These are phyloP conservation scores for Euura saliciscinereae DNA, from an alignment of 1,140 invertebrate species.

Conservation along the genomic window DNA sequence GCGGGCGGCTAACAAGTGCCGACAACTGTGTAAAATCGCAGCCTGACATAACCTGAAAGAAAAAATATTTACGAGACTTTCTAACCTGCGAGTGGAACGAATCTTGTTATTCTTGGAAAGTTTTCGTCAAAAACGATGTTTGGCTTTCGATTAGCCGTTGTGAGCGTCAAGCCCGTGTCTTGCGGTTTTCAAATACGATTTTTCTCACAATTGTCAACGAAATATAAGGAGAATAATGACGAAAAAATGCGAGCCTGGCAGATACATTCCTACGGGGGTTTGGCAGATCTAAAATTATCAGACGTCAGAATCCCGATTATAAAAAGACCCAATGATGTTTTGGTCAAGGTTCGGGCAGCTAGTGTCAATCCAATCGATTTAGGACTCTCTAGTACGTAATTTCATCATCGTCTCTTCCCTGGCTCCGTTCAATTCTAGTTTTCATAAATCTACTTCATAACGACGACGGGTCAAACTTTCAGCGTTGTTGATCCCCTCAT, in stretches of 20 bases:
- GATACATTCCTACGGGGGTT: conserved; percentile 74
- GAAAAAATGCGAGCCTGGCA: conserved; percentile 77
- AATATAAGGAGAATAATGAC: conserved; percentile 23
- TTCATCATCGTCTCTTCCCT: background rate
- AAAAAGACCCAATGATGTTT: conserved; percentile 71
- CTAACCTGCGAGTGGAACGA: too few species aligned
- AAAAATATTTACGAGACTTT: too few species aligned
- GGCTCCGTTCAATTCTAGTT: background rate
- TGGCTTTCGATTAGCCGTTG: background rate
- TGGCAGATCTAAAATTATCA: conserved; percentile 69
- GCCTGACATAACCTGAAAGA: too few species aligned
- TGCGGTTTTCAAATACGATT: conserved; percentile 14
- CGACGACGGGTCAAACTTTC: background rate
- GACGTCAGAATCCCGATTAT: conserved; percentile 72
- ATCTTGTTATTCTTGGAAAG: too few species aligned
- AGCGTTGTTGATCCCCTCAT: too few species aligned
- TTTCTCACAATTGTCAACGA: conserved; percentile 22
- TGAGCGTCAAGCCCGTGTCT: background rate
- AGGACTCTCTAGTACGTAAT: conserved; percentile 75
- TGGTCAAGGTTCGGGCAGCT: conserved; percentile 81
- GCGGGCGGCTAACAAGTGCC: too few species aligned
- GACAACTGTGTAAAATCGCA: too few species aligned
- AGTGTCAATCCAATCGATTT: conserved; percentile 94
- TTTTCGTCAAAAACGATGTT: background rate
- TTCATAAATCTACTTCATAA: conserved; percentile 1